These are phyloP conservation scores for Odontocolon sp. DNA, from an alignment of 2,888 invertebrate species.

Conservation along the genomic window DNA sequence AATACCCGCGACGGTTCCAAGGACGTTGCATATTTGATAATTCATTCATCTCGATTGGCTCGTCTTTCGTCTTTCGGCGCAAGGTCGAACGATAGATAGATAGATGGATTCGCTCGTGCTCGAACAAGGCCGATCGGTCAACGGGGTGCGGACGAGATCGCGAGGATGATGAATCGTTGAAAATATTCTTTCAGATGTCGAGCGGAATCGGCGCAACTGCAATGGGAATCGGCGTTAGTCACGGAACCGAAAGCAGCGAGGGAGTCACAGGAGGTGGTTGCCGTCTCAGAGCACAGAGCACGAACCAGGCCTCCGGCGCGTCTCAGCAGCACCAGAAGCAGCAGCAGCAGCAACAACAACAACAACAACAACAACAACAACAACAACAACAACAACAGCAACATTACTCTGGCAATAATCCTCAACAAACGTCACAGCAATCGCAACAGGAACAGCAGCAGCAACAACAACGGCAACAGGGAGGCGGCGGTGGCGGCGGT, in stretches of 20 bases:
- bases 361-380: too few species aligned
- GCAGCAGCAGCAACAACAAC: too few species aligned
- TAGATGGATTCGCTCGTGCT: too few species aligned
- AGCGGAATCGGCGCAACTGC: slow-evolving; percentile 79
- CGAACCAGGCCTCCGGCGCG: slow-evolving; percentile 72
- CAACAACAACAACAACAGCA: too few species aligned
- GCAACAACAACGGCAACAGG: slow-evolving; percentile 71
- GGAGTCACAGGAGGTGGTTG: slow-evolving; percentile 76
- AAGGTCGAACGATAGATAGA: too few species aligned
- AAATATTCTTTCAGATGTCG: slow-evolving; percentile 74
- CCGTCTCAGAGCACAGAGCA: slow-evolving; percentile 77
- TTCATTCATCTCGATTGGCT: too few species aligned
- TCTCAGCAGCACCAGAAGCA: slow-evolving; percentile 71
- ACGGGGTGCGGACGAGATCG: too few species aligned
- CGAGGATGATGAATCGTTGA: slow-evolving; percentile 36
- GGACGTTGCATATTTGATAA: too few species aligned
- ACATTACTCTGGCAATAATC: slow-evolving; percentile 62
- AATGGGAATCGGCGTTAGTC: slow-evolving; percentile 79
- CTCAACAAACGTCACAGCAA: slow-evolving; percentile 69
- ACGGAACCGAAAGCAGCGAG: slow-evolving; percentile 78
- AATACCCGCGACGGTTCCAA: too few species aligned
- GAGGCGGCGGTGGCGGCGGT: slow-evolving; percentile 65
- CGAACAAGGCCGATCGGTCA: too few species aligned
- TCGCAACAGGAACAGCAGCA: slow-evolving; percentile 66
- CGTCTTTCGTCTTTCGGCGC: too few species aligned